These are phyloP conservation scores for Ylistrum balloti DNA, from an alignment of 1,140 invertebrate genomes.

Conservation along the genomic window DNA sequence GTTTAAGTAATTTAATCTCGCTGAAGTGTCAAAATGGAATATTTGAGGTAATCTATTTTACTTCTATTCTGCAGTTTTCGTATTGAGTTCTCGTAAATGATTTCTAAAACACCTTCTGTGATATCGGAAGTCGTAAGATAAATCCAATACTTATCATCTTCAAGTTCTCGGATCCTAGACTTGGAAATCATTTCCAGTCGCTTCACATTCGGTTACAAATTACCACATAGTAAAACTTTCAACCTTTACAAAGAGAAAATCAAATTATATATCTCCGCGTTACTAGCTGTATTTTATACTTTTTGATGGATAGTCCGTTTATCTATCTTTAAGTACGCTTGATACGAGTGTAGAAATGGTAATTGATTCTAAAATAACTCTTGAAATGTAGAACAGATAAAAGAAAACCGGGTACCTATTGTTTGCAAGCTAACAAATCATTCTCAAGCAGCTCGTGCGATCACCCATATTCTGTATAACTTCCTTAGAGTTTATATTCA, in stretches of 20 bases:
- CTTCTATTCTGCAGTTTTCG: not conserved
- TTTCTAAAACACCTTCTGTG: not conserved
- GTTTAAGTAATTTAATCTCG: too few species aligned
- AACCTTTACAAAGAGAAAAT: not conserved
- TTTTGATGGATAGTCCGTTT: too few species aligned
- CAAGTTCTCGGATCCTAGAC: not conserved
- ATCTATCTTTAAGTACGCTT: too few species aligned
- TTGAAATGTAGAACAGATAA: not conserved
- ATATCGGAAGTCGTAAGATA: not conserved
- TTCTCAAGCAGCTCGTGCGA: not conserved
- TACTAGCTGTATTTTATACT: too few species aligned
- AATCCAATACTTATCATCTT: not conserved
- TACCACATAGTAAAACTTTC: not conserved
- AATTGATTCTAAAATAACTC: too few species aligned
- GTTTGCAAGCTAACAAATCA: not conserved
- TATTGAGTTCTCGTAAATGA: not conserved
- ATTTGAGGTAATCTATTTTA: not conserved
- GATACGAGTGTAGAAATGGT: too few species aligned
- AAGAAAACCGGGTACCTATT: not conserved
- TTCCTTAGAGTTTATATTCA: conserved; percentile 5
- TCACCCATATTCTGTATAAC: conserved; percentile 34
- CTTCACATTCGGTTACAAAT: not conserved
- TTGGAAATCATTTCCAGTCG: not conserved
- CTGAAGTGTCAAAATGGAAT: not conserved
- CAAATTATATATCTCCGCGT: not conserved